phyloP scores from a whole-genome alignment of 2,797 vertebrate genomes.

The Oreochromis grahami region DNA sequence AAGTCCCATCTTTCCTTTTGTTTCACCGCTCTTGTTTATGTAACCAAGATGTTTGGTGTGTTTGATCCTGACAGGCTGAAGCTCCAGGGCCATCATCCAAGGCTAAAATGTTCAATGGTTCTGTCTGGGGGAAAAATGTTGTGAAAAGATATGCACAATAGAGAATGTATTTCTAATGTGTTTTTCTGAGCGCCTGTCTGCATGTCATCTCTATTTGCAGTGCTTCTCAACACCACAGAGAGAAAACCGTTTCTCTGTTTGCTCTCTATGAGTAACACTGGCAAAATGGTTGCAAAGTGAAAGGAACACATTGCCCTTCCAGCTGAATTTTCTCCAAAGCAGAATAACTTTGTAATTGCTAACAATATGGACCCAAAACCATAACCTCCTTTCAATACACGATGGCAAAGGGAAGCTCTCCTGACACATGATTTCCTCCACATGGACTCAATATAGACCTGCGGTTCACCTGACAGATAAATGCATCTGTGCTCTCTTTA shows the following conservation, averaged over 20 bases:
- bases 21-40: slow-evolving; percentile 11
- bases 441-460: neutral
- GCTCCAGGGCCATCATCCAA: slow-evolving; percentile 38
- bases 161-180: slow-evolving; percentile 40
- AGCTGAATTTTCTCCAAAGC: slow-evolving; percentile 40
- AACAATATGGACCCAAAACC: slow-evolving; percentile 43
- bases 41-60: slow-evolving; percentile 14
- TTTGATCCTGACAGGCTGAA: slow-evolving; percentile 41
- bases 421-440: neutral
- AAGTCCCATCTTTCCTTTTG: slow-evolving; percentile 16
- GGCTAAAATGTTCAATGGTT: slow-evolving; percentile 34
- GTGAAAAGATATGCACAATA: slow-evolving; percentile 43
- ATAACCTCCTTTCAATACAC: slow-evolving; percentile 52
- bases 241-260: slow-evolving; percentile 16
- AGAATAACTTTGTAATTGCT: slow-evolving; percentile 56
- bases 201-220: slow-evolving; percentile 33
- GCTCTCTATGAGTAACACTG: slow-evolving; percentile 31
- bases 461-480: neutral
- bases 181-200: slow-evolving; percentile 32
- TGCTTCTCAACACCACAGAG: slow-evolving; percentile 4
- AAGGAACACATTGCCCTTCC: slow-evolving; percentile 37
- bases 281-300: slow-evolving; percentile 10
- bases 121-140: slow-evolving; percentile 19
- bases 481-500: neutral
- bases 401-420: slow-evolving; percentile 5